Percentiles rank a stretch among this genome's conserved stretches.
phyloP scores from a whole-genome alignment of 2,113 vertebrate genomes.

The Ameiurus melas region DNA sequence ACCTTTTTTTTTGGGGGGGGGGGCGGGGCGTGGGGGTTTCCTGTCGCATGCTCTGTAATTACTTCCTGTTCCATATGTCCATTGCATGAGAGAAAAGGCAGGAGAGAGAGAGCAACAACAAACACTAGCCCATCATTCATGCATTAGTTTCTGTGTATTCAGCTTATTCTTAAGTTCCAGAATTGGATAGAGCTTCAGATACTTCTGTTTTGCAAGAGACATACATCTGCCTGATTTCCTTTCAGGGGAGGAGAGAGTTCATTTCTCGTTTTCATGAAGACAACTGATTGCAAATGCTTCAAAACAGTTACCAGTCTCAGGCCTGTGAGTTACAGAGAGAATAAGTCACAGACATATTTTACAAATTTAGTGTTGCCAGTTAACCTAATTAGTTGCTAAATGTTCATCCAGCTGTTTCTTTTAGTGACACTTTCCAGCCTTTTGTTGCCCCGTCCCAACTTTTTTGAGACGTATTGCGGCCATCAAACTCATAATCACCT shows the following conservation, averaged over 20 bases:
- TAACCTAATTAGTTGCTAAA: no score
- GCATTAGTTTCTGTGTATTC: background rate
- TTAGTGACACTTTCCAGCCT: no score
- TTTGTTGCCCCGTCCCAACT: no score
- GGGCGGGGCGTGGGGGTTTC: no score
- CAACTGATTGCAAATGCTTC: background rate
- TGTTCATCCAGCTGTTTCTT: no score
- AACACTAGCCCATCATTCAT: background rate
- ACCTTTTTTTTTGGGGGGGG: no score
- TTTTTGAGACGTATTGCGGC: no score
- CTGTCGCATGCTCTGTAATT: background rate
- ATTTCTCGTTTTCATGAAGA: background rate
- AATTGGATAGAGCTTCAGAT: background rate
- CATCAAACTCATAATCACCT: no score
- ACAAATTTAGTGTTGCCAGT: background rate
- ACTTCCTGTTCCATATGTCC: slow-evolving; percentile 17
- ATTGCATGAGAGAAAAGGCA: background rate
- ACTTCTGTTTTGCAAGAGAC: background rate
- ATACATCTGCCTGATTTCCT: background rate
- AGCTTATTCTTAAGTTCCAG: background rate
- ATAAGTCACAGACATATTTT: background rate
- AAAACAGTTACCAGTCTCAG: background rate
- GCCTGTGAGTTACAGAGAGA: background rate
- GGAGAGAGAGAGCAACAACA: slow-evolving; percentile 5
- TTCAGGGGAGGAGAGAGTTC: background rate